These are phyloP conservation scores for Merluccius polli DNA, from an alignment of 2,797 vertebrate species.

Conservation along the genomic window DNA sequence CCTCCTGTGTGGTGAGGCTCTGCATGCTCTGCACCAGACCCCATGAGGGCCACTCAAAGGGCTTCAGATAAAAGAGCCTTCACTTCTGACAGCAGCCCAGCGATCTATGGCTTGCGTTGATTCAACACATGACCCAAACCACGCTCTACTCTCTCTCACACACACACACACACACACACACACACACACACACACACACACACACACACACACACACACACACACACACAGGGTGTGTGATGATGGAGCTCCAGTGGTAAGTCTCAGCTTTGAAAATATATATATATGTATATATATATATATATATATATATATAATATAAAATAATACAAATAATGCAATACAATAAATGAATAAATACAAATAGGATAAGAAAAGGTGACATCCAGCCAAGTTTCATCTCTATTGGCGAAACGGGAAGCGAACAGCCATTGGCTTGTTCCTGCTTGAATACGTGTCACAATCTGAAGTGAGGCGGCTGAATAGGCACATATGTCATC, in stretches of 20 bases:
- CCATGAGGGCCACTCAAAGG: slow-evolving; percentile 49
- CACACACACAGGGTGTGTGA: too few species aligned
- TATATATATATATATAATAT: too few species aligned
- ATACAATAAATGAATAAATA: background rate
- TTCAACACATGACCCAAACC: slow-evolving; percentile 46
- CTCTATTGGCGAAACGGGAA: slow-evolving; percentile 29
- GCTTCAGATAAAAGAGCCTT: slow-evolving; percentile 60
- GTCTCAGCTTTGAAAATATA: slow-evolving; percentile 16
- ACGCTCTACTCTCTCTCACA: slow-evolving; percentile 9
- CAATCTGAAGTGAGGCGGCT: slow-evolving; percentile 44
- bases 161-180: too few species aligned
- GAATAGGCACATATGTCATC: slow-evolving; percentile 61
- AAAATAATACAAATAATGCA: background rate
- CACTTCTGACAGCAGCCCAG: slow-evolving; percentile 47
- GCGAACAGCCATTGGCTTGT: slow-evolving; percentile 53
- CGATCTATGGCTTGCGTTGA: slow-evolving; percentile 37
- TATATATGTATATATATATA: too few species aligned
- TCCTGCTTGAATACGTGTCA: slow-evolving; percentile 57
- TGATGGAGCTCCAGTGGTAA: slow-evolving; percentile 40
- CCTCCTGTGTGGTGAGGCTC: slow-evolving; percentile 31
- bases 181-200: too few species aligned
- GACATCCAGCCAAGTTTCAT: slow-evolving; percentile 5
- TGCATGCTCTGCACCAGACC: slow-evolving; percentile 44
- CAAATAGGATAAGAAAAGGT: background rate
- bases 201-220: too few species aligned